These are phyloP conservation scores for Ornithoptera alexandrae DNA, from an alignment of 2,888 invertebrate genomes.

Conservation along the genomic window DNA sequence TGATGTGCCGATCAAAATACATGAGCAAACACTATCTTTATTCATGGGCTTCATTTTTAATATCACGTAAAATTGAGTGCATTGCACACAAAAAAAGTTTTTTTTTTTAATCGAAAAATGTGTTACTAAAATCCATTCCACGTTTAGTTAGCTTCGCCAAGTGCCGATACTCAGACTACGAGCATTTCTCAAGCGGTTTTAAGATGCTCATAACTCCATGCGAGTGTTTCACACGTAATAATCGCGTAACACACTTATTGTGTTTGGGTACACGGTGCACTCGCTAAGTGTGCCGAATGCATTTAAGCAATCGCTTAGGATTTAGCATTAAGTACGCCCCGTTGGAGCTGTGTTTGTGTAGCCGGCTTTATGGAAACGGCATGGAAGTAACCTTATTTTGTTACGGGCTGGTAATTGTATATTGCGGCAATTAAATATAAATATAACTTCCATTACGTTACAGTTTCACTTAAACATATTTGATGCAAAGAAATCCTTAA, in stretches of 20 bases:
- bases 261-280: conserved; percentile 49
- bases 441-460: too few relatives aligned
- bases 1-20: too few relatives aligned
- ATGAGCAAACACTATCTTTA: too few relatives aligned
- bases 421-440: too few relatives aligned
- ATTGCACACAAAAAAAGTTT: too few relatives aligned
- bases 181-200: conserved; percentile 57
- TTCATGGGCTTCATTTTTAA: too few relatives aligned
- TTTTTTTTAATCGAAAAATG: too few relatives aligned
- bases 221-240: conserved; percentile 68
- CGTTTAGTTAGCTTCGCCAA: conserved; percentile 35
- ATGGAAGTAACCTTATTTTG: conserved; percentile 20
- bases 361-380: conserved; percentile 16
- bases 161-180: conserved; percentile 53
- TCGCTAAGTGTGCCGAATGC: conserved; percentile 46
- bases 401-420: neutral
- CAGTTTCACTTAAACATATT: too few relatives aligned
- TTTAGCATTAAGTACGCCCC: conserved; percentile 19
- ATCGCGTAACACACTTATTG: conserved; percentile 55
- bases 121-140: conserved; percentile 35
- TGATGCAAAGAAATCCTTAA: too few relatives aligned
- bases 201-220: conserved; percentile 64
- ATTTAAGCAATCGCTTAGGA: conserved; percentile 33
- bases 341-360: conserved; percentile 27
- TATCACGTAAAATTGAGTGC: too few relatives aligned